Base-by-base conservation (phyloP, 2,888 invertebrate species). In the Ormyrus thymus region DNA sequence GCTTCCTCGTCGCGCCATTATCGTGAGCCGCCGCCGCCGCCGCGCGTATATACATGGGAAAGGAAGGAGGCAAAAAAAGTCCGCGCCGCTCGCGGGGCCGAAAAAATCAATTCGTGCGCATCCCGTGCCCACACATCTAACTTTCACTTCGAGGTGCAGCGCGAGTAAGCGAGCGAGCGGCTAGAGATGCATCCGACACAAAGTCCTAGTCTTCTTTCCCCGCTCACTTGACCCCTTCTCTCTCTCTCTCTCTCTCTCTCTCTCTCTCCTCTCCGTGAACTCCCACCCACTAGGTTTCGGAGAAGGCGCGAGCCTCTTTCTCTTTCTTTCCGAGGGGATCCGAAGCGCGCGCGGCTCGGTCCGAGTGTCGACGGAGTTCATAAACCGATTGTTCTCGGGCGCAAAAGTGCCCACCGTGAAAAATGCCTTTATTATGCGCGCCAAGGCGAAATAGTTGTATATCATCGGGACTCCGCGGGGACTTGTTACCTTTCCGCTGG, bases 81-180 rank as follows among this genome's bases (percentile, higher is more conserved):
- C 11, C 48, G 51, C 64, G 72, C 48, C 73, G 65, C 13, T n/a
- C 11, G 66, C 74, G 78, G 56, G 79, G 79, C 79, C 81, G 70
- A 79, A 90, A 90, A 89, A 90, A 90, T 90, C 88, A 89, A 89
- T 89, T 90, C 90, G 90, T 90, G 90, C 90, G 89, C 90, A 90
- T 90, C 90, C 89, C 90, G 89, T 90, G 90, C 90, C 89, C 90
- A 90, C 90, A 90, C 89, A 87, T 90, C 89, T 87, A 89, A 90
- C 90, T 90, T 90, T 90, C 90, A 90, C 90, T 90, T 90, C 82
- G 88, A 75, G 75, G 56, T 78, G 73, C 73, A 66, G 51, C 55
- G 56, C 29, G 48, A 59, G 7, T 5, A 50, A 15, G 59, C 13
- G 53, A 29, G 7, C 56, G 58, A 43, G 50, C 29, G 29, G 55